These are phyloP conservation scores for Tadarida brasiliensis DNA, from an alignment of 2,797 vertebrate genomes.

Conservation along the genomic window DNA sequence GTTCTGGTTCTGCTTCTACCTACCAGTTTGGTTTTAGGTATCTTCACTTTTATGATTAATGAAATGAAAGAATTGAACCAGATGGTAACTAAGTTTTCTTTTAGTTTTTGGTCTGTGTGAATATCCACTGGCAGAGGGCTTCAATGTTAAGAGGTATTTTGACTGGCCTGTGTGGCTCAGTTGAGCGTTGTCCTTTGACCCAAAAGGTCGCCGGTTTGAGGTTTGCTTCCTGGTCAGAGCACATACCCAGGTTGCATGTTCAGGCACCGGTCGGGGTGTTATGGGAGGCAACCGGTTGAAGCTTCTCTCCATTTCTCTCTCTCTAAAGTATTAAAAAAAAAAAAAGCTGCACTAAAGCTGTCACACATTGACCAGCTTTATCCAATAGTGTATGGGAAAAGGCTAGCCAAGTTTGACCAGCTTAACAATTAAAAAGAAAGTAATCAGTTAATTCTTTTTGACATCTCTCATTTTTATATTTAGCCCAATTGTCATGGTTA, in stretches of 20 bases:
- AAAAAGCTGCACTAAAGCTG: not conserved
- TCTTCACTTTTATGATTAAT: constrained; percentile 44
- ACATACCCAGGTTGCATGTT: too few species aligned
- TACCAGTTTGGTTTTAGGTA: not conserved
- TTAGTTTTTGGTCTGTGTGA: not conserved
- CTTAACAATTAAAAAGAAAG: not conserved
- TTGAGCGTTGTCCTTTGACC: not conserved
- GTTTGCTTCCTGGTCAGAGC: not conserved
- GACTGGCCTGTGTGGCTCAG: not conserved
- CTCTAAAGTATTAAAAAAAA: not conserved
- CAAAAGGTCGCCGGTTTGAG: not conserved
- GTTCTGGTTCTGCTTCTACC: not conserved
- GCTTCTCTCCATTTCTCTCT: not conserved
- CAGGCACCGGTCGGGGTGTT: too few species aligned
- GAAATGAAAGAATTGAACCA: not conserved
- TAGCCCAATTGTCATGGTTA: not conserved
- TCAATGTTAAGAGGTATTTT: constrained; percentile 1
- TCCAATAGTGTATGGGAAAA: not conserved
- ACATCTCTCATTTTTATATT: not conserved
- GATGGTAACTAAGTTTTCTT: not conserved
- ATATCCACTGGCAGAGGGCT: not conserved
- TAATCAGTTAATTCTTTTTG: not conserved
- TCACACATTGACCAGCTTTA: not conserved
- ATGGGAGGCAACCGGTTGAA: not conserved
- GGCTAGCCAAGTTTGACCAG: constrained; percentile 21